Conservation (phyloP, 2,888 invertebrate genomes). For the Mythimna pallens region DNA sequence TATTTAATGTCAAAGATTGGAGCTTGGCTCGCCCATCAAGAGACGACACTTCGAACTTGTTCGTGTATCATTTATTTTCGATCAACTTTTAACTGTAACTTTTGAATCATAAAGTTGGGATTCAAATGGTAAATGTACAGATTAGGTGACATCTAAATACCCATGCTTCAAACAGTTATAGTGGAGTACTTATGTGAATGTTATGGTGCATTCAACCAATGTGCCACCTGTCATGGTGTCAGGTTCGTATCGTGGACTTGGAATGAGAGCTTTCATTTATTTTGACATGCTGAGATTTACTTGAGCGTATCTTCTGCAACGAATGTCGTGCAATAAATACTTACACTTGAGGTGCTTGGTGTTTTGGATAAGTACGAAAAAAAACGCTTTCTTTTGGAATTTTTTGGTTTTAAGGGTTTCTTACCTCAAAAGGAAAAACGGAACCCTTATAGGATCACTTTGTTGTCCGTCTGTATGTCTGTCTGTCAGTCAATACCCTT, state of each 20-base stretch:
- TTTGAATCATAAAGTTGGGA: not conserved
- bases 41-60: constrained; percentile 70
- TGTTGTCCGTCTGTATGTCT: no score
- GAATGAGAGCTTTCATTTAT: constrained; percentile 39
- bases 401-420: no score
- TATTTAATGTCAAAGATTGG: constrained; percentile 85
- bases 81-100: constrained; percentile 62
- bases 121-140: constrained; percentile 1
- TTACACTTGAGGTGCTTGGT: not conserved
- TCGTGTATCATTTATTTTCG: constrained; percentile 50
- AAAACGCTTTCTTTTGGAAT: no score
- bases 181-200: constrained; percentile 50
- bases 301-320: constrained; percentile 18
- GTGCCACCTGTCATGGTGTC: constrained; percentile 56
- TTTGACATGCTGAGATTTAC: constrained; percentile 25
- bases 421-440: no score
- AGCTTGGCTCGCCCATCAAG: constrained; percentile 75
- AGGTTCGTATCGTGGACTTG: constrained; percentile 12
- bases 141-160: constrained; percentile 55
- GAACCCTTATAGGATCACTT: no score
- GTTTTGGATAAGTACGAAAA: not conserved
- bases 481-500: no score
- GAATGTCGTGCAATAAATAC: constrained; percentile 23
- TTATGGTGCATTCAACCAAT: constrained; percentile 49
- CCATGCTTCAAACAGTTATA: constrained; percentile 63